phyloP scores from a whole-genome alignment of 37 sponge, comb jelly and placozoan genomes.

The Dysidea cf. avara region DNA sequence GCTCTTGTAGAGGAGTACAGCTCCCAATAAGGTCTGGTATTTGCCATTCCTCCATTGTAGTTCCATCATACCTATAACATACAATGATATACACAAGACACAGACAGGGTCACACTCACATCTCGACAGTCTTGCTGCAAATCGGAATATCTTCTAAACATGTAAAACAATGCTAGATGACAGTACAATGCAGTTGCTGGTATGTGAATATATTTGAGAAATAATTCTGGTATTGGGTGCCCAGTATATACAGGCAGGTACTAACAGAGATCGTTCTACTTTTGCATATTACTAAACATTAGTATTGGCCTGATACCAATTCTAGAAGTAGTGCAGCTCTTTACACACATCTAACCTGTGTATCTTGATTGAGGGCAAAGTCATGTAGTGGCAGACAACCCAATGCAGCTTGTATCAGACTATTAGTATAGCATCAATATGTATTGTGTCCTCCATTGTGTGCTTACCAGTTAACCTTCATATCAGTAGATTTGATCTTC shows the following conservation, averaged over 20 bases:
- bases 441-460: too few species aligned
- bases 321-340: too few species aligned
- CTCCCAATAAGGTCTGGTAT: constrained; percentile 43
- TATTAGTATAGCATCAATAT: neutral
- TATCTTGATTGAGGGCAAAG: constrained; percentile 89
- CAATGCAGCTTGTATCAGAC: constrained; percentile 92
- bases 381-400: constrained; percentile 90
- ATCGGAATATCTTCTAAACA: constrained; percentile 76
- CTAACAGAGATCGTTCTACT: too few species aligned
- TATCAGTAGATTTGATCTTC: constrained; percentile 89
- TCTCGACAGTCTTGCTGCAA: constrained; percentile 69
- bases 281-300: too few species aligned
- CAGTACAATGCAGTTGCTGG: neutral
- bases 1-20: constrained; percentile 68
- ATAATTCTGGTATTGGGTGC: too few species aligned
- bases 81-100: neutral
- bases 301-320: too few species aligned
- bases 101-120: constrained; percentile 34
- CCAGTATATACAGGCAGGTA: too few species aligned
- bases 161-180: neutral
- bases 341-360: too few species aligned
- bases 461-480: constrained; percentile 95
- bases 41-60: constrained; percentile 31
- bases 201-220: too few species aligned
- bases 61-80: constrained; percentile 75